phyloP scores from a whole-genome alignment of 2,888 invertebrate genomes.

The Drosophila anomelani region DNA sequence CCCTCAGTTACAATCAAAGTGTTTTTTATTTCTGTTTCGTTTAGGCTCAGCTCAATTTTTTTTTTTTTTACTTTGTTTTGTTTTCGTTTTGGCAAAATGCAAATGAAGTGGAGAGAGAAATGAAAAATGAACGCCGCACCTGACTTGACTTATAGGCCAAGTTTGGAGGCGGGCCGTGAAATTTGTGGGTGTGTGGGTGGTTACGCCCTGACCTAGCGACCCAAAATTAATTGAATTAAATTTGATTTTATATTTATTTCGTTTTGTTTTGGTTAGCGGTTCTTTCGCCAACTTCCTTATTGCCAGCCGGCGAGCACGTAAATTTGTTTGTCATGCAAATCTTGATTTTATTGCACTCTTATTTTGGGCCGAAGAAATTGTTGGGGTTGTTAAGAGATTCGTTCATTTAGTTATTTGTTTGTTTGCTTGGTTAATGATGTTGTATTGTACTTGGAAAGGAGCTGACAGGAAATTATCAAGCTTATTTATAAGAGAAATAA shows the following conservation, averaged over 20 bases:
- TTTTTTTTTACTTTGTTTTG: conserved; percentile 10
- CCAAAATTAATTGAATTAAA: conserved; percentile 76
- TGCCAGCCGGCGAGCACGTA: conserved; percentile 33
- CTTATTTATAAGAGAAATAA: neutral
- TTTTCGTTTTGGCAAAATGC: conserved; percentile 60
- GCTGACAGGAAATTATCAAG: neutral
- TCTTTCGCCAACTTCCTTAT: conserved; percentile 16
- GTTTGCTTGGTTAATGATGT: conserved; percentile 45
- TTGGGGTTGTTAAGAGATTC: conserved; percentile 19
- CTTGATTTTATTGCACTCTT: conserved; percentile 25
- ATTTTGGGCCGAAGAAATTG: conserved; percentile 18
- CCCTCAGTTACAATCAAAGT: conserved; percentile 43
- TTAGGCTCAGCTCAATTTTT: conserved; percentile 29
- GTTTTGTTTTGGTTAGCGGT: conserved; percentile 41
- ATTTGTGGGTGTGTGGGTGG: conserved; percentile 1
- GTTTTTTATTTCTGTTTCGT: conserved; percentile 24
- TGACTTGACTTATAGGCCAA: conserved; percentile 48
- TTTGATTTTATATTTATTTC: conserved; percentile 54
- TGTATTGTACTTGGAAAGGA: conserved; percentile 19
- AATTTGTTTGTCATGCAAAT: conserved; percentile 48
- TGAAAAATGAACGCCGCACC: conserved; percentile 66
- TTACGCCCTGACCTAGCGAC: conserved; percentile 68
- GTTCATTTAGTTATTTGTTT: conserved; percentile 24
- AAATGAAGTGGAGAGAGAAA: conserved; percentile 67
- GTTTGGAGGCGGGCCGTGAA: conserved; percentile 21